Evolutionary conservation across 1,140 invertebrate genomes (phyloP).

Genomic region (Zophobas atratus): DNA sequence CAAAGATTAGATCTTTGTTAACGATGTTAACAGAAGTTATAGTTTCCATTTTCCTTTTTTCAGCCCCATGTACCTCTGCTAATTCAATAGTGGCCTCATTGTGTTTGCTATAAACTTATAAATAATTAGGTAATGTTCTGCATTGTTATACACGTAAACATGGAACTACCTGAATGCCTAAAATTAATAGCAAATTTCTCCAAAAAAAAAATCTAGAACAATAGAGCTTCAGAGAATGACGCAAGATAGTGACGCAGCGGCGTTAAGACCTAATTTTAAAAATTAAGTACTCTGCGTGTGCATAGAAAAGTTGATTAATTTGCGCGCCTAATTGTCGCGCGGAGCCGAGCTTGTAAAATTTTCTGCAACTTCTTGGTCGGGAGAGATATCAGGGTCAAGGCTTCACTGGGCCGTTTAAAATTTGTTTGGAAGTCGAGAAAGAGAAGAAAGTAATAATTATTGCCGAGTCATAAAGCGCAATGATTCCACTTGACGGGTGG

Average conservation of each 20-base stretch:
- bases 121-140: too few species aligned
- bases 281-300: conserved; percentile 11
- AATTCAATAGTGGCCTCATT: too few species aligned
- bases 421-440: conserved; percentile 31
- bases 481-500: conserved; percentile 38
- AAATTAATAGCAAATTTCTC: neutral
- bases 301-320: conserved; percentile 19
- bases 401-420: conserved; percentile 13
- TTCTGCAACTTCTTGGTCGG: conserved; percentile 30
- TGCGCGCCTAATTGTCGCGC: conserved; percentile 10
- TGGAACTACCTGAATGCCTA: too few species aligned
- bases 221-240: too few species aligned
- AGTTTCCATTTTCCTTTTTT: too few species aligned
- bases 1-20: too few species aligned
- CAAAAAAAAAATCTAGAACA: conserved; percentile 2
- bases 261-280: neutral
- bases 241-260: neutral
- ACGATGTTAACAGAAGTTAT: too few species aligned
- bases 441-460: conserved; percentile 40
- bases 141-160: too few species aligned
- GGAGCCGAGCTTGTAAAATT: conserved; percentile 5
- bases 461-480: conserved; percentile 39
- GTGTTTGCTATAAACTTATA: too few species aligned
- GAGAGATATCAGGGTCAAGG: conserved; percentile 23
- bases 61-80: too few species aligned